Evolutionary conservation across 1,140 invertebrate genomes (phyloP).

Genomic region (Odontomachus brunneus): DNA sequence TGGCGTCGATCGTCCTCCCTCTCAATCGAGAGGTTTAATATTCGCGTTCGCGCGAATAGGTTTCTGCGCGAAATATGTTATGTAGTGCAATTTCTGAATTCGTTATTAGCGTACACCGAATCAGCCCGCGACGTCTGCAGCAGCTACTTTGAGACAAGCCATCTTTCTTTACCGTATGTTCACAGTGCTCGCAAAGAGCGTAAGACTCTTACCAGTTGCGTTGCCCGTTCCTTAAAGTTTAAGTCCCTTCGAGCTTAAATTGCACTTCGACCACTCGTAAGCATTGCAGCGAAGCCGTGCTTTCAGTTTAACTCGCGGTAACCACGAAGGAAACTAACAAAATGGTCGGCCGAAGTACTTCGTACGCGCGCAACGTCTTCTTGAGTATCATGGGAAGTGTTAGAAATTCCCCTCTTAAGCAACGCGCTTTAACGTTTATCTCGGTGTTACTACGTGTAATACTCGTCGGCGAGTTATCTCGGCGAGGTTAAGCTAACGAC

Average conservation of each 20-base stretch:
- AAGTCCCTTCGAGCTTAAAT: constrained; percentile 58
- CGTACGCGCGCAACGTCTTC: constrained; percentile 48
- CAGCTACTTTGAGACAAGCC: not conserved
- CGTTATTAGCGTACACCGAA: constrained; percentile 5
- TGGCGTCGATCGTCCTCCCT: no score
- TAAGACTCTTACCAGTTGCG: constrained; percentile 61
- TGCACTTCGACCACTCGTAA: constrained; percentile 58
- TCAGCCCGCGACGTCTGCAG: constrained; percentile 8
- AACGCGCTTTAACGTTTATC: constrained; percentile 45
- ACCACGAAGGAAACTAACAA: constrained; percentile 52
- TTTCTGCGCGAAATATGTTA: no score
- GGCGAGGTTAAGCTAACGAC: constrained; percentile 18
- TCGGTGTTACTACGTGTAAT: constrained; percentile 12
- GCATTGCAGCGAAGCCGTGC: constrained; percentile 44
- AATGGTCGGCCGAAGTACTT: constrained; percentile 42
- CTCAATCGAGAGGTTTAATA: no score
- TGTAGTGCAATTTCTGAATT: not conserved
- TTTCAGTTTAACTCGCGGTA: constrained; percentile 58
- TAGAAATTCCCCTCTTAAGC: constrained; percentile 46
- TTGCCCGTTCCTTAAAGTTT: constrained; percentile 49
- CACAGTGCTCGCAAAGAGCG: constrained; percentile 31
- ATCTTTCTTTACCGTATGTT: constrained; percentile 34
- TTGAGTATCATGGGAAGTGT: constrained; percentile 44
- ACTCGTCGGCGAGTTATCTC: constrained; percentile 23
- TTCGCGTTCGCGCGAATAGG: no score